phyloP scores from a whole-genome alignment of 2,113 vertebrate species.

The Heteronetta atricapilla region DNA sequence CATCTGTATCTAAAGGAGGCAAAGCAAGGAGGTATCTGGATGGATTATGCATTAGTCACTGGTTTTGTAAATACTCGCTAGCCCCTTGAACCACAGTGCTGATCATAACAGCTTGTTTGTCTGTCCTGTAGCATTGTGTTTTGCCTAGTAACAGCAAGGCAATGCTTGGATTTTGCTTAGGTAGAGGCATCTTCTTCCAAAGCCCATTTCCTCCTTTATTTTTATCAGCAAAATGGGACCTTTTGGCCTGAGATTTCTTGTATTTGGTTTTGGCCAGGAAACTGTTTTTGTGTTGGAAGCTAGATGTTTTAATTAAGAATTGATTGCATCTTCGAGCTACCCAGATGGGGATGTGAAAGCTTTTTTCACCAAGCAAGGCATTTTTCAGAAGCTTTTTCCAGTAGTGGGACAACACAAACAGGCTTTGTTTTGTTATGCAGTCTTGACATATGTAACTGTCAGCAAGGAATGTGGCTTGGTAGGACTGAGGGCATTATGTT shows the following conservation, averaged over 20 bases:
- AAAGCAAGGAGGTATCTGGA: fast-evolving
- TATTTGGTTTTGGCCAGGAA: neutral
- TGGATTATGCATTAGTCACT: neutral
- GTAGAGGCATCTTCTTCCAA: neutral
- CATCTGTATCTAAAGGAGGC: neutral
- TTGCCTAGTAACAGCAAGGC: neutral
- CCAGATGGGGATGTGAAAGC: neutral
- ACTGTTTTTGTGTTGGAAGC: neutral
- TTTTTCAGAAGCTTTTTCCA: neutral
- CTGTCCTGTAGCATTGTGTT: neutral
- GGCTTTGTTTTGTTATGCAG: slow-evolving; percentile 23
- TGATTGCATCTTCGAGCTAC: neutral
- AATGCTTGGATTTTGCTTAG: neutral
- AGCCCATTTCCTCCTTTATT: neutral
- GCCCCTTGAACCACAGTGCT: neutral
- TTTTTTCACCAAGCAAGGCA: neutral
- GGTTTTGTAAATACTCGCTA: neutral
- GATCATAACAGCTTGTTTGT: neutral
- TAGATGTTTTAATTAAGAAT: slow-evolving; percentile 34
- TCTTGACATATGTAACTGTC: neutral
- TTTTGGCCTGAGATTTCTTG: neutral
- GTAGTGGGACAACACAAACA: slow-evolving; percentile 22
- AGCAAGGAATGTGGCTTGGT: slow-evolving; percentile 33
- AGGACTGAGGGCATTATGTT: neutral
- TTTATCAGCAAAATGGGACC: neutral